Evolutionary conservation across 2,113 vertebrate species (phyloP), one percentile per base, ranked within the genome.

Genomic region (Amphilophus citrinellus): DNA sequence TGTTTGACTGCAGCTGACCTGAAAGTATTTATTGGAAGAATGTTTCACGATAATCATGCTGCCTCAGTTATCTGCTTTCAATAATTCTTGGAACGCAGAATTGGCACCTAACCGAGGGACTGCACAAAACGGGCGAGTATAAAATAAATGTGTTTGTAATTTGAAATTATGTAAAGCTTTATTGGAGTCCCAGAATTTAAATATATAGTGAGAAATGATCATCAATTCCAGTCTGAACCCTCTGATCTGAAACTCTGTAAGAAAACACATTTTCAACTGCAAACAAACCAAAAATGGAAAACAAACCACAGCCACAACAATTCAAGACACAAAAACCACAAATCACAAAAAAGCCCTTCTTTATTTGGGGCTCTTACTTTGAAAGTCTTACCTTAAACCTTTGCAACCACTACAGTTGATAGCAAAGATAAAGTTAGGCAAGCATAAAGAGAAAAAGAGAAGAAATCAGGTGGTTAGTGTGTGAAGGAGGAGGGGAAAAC

Each of bases 361-460:
- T 78, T 0, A 0, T 66, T 80, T 35, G 57, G 77, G 66, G 57
- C 61, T 44, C 66, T 85, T 57, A 85, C 57, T 82, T 87, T 61
- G 20, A 93, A 96, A 94, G 96, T 83, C 98, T 99, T 99, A 99
- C 98, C 98, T 99, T 99, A 97, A 99, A 99, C 97, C 98, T 99
- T 97, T 98, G 98, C 97, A 99, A 99, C 98, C 98, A 99, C 98
- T 99, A 97, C 90, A 18, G 97, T 96, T 97, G 97, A 97, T 96
- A 96, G 89, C 95, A 97, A 96, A 97, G 93, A 97, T 94, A 97
- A 96, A 97, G 96, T 95, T 95, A 96, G 97, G 97, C 94, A 96
- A 95, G 97, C 96, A 96, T 96, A 96, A 94, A 91, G 44, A 97
- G 96, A 95, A 94, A 95, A 96, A 95, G 96, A 91, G 53, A 87